Conservation (phyloP, 92 coral and sea anemone species). For the Epizoanthus scotinus region DNA sequence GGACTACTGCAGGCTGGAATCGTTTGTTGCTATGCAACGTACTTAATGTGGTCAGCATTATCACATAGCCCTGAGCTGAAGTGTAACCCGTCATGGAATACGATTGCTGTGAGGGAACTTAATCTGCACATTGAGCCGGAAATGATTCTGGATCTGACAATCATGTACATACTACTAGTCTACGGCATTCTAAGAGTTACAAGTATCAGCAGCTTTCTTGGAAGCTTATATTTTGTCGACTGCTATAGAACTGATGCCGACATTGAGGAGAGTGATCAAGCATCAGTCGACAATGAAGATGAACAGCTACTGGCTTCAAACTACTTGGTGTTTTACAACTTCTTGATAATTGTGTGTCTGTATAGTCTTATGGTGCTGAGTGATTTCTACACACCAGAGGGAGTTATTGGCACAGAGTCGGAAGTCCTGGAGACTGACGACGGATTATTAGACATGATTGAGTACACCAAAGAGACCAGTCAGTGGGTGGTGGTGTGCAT, state of each 20-base stretch:
- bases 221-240: constrained; percentile 46
- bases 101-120: constrained; percentile 43
- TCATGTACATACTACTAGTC: constrained; percentile 54
- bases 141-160: constrained; percentile 65
- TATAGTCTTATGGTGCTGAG: constrained; percentile 69
- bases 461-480: constrained; percentile 69
- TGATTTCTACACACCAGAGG: constrained; percentile 82
- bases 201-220: constrained; percentile 52
- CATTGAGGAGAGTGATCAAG: constrained; percentile 37
- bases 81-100: constrained; percentile 64
- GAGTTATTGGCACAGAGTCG: constrained; percentile 73
- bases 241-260: constrained; percentile 51
- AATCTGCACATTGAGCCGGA: constrained; percentile 59
- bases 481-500: constrained; percentile 79
- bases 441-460: constrained; percentile 72
- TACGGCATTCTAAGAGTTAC: constrained; percentile 59
- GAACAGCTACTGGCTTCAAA: constrained; percentile 58
- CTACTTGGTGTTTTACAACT: constrained; percentile 66
- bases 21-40: constrained; percentile 61
- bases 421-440: constrained; percentile 69
- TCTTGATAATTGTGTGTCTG: constrained; percentile 60
- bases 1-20: constrained; percentile 80
- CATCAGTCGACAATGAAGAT: constrained; percentile 10
- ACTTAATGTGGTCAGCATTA: constrained; percentile 70
- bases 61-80: constrained; percentile 67